Evolutionary conservation across 2,888 invertebrate genomes (phyloP), one percentile per base, ranked within the genome.

Genomic region (Cryptops parisi): DNA sequence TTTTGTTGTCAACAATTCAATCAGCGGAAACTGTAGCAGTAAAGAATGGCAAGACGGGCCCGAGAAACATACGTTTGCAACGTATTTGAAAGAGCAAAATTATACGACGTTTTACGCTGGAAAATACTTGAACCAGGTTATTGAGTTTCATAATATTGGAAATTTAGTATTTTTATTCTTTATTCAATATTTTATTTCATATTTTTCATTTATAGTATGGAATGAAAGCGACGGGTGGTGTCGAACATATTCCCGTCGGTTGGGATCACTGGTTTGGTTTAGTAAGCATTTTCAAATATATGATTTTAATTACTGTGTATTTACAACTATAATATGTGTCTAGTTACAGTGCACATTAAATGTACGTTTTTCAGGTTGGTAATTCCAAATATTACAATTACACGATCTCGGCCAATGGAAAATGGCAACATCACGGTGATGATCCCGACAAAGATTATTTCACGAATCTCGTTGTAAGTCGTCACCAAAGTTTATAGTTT

Each of bases 351-450:
- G 6, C 33, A 9, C 6, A 33, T 33, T 33, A 9, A 15, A 33
- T 33, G 33, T 33, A 33, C 9, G 15, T 33, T 33, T 33, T 57
- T 23, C 46, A 70, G 70, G 65, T 87, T 57, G 91, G 91, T 26
- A 94, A 94, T 69, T 91, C 91, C 0, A 78, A 76, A 15, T 94
- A 93, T 69, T 93, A 90, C 68, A 80, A 91, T 70, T 94, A 89
- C 65, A 79, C 81, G 0, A 68, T 93, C 44, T 87, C 85, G 0
- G 78, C 87, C 59, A 87, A 93, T 67, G 85, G 84, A 0, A 76
- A 76, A 0, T 74, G 75, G 9, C 77, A 76, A 26, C 64, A 67
- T 45, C 78, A 79, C 62, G 79, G 78, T 15, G 67, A 76, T 21
- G 70, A 78, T 21, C 70, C 70, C 54, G 54, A 63, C 15, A 58